phyloP scores from a whole-genome alignment of 1,140 invertebrate genomes.

The Phenacoccus solenopsis region DNA sequence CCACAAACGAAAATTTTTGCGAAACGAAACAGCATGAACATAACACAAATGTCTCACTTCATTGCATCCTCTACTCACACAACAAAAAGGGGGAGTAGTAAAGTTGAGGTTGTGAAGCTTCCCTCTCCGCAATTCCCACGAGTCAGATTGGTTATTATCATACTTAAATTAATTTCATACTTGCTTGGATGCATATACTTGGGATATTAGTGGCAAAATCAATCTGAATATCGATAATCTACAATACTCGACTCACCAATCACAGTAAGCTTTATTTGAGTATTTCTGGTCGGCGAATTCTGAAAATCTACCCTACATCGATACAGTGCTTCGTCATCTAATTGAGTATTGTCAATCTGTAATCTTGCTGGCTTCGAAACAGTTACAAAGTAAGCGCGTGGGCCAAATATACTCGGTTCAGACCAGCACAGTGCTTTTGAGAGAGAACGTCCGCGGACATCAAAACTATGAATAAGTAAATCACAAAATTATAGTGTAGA shows the following conservation, averaged over 20 bases:
- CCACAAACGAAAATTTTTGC: too few species aligned
- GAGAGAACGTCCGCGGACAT: slow-evolving; percentile 61
- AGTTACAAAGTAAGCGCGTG: slow-evolving; percentile 64
- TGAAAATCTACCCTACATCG: slow-evolving; percentile 80
- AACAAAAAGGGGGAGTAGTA: too few species aligned
- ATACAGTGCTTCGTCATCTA: slow-evolving; percentile 73
- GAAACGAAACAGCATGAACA: too few species aligned
- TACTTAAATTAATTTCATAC: too few species aligned
- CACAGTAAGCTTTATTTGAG: slow-evolving; percentile 77
- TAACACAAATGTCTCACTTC: too few species aligned
- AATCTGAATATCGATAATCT: too few species aligned
- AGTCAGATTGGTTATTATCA: too few species aligned
- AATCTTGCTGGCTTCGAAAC: slow-evolving; percentile 59
- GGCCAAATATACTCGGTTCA: slow-evolving; percentile 57
- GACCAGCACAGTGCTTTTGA: slow-evolving; percentile 65
- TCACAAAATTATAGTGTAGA: not conserved
- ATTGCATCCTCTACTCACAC: too few species aligned
- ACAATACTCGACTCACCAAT: slow-evolving; percentile 76
- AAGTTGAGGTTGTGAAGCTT: too few species aligned
- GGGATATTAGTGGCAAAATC: too few species aligned
- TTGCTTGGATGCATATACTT: too few species aligned
- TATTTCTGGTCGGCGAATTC: slow-evolving; percentile 78
- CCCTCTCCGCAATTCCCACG: too few species aligned
- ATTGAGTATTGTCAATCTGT: slow-evolving; percentile 57
- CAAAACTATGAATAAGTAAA: slow-evolving; percentile 48